phyloP scores from a whole-genome alignment of 1,140 invertebrate genomes.

The Sogatella furcifera region DNA sequence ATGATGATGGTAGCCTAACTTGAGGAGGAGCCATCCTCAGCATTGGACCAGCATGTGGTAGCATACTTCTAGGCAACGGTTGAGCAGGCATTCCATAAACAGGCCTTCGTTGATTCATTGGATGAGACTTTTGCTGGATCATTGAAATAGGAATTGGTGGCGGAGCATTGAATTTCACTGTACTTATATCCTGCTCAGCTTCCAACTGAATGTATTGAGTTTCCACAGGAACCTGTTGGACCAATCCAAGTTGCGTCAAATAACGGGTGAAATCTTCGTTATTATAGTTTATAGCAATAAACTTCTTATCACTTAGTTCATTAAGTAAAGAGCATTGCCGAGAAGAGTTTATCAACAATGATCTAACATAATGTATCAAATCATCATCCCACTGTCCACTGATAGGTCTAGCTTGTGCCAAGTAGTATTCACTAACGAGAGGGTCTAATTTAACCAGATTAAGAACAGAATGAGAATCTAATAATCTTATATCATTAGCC shows the following conservation, averaged over 20 bases:
- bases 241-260: background rate
- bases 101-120: background rate
- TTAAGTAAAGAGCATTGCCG: background rate
- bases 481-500: conserved; percentile 41
- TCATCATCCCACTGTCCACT: conserved; percentile 37
- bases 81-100: background rate
- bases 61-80: background rate
- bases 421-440: conserved; percentile 43
- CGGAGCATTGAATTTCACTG: conserved; percentile 20
- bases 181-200: background rate
- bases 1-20: conserved; percentile 9
- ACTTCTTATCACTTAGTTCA: background rate
- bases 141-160: conserved; percentile 5
- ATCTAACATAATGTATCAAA: conserved; percentile 36
- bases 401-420: conserved; percentile 39
- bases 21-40: background rate
- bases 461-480: conserved; percentile 24
- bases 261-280: background rate
- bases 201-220: background rate
- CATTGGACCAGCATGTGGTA: background rate
- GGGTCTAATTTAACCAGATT: conserved; percentile 33
- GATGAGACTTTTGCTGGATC: conserved; percentile 3
- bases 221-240: background rate
- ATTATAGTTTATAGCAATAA: background rate
- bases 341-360: conserved; percentile 14